Evolutionary conservation across 2,113 vertebrate species (phyloP).

Genomic region (Gracilinanus agilis): DNA sequence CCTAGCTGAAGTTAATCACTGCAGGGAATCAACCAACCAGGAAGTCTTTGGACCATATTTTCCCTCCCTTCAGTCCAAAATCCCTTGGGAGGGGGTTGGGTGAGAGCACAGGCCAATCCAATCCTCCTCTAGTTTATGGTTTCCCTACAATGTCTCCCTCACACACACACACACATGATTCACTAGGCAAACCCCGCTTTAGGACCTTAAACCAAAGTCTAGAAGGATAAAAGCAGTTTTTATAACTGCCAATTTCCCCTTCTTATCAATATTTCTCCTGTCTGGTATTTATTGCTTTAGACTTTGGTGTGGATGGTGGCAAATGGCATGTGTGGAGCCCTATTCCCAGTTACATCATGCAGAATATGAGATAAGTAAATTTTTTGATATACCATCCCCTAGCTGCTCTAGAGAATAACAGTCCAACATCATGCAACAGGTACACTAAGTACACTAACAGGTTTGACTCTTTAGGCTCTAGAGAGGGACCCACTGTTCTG

Average conservation of each 20-base stretch:
- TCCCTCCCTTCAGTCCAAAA: background rate
- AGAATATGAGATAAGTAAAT: background rate
- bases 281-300: slow-evolving; percentile 35
- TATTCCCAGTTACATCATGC: background rate
- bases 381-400: background rate
- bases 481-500: background rate
- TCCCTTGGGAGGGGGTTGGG: background rate
- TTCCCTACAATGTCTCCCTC: background rate
- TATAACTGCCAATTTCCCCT: slow-evolving; percentile 30
- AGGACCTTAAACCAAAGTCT: slow-evolving; percentile 17
- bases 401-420: slow-evolving; percentile 9
- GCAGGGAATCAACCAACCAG: background rate
- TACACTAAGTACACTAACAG: background rate
- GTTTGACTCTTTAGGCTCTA: background rate
- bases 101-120: background rate
- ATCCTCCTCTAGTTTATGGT: background rate
- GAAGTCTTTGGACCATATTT: background rate
- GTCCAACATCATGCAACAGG: background rate
- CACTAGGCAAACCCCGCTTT: slow-evolving; percentile 21
- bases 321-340: slow-evolving; percentile 52
- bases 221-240: slow-evolving; percentile 45
- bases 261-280: slow-evolving; percentile 64
- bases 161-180: slow-evolving; percentile 8
- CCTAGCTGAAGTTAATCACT: background rate
- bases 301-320: slow-evolving; percentile 31